Conservation (phyloP, 2,113 vertebrate genomes). For the Osmerus eperlanus region DNA sequence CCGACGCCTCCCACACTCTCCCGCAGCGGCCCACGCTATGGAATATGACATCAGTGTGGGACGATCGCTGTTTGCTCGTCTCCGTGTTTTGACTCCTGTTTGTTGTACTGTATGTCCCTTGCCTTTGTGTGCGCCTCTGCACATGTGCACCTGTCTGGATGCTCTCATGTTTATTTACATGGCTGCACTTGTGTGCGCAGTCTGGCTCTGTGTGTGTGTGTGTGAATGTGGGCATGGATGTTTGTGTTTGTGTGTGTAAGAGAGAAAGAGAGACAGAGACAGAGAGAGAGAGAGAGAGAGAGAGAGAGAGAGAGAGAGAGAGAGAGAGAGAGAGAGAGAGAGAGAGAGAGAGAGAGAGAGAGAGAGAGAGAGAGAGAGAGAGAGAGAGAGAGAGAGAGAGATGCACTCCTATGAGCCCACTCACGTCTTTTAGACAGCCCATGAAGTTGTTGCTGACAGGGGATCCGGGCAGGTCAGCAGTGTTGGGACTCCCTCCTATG, state of each 20-base stretch:
- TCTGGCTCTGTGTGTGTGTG: not conserved
- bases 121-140: too few relatives aligned
- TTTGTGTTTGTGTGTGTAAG: not conserved
- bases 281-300: too few relatives aligned
- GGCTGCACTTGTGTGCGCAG: not conserved
- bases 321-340: too few relatives aligned
- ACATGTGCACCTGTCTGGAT: not conserved
- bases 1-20: not conserved
- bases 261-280: too few relatives aligned
- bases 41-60: not conserved
- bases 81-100: too few relatives aligned
- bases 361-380: too few relatives aligned
- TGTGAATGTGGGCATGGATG: not conserved
- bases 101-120: too few relatives aligned
- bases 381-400: too few relatives aligned
- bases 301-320: too few relatives aligned
- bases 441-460: conserved; percentile 98
- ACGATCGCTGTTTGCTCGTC: too few relatives aligned
- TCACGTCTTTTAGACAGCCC: conserved; percentile 94
- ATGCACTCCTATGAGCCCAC: conserved; percentile 35
- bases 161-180: not conserved
- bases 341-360: too few relatives aligned
- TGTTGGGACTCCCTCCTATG: conserved; percentile 91
- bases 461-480: conserved; percentile 87
- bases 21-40: not conserved